These are phyloP conservation scores for Chiloscyllium punctatum DNA, from an alignment of 2,797 vertebrate species.

Conservation along the genomic window DNA sequence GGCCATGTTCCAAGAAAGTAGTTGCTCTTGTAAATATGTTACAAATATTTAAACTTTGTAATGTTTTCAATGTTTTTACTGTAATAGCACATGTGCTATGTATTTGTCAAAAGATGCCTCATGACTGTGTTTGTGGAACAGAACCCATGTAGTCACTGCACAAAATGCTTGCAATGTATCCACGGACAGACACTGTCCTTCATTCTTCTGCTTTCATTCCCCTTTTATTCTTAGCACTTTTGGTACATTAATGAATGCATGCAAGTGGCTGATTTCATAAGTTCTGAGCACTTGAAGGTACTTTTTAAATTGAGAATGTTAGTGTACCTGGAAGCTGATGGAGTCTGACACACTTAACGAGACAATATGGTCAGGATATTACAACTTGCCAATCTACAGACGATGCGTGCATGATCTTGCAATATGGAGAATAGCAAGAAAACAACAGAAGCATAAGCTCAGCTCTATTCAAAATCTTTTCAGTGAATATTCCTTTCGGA, in stretches of 20 bases:
- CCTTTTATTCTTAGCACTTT: background rate
- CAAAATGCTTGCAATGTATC: background rate
- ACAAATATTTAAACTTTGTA: conserved; percentile 28
- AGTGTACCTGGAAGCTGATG: background rate
- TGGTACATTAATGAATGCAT: background rate
- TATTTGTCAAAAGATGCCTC: conserved; percentile 33
- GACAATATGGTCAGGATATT: background rate
- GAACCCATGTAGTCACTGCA: background rate
- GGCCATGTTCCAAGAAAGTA: background rate
- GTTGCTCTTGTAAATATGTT: conserved; percentile 5
- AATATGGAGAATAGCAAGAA: background rate
- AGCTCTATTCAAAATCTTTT: background rate
- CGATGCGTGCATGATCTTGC: background rate
- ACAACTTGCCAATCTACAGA: background rate
- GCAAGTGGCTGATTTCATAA: background rate
- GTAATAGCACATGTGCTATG: conserved; percentile 7
- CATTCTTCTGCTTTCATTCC: background rate
- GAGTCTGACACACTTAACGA: background rate
- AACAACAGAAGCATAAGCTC: background rate
- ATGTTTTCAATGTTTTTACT: conserved; percentile 27
- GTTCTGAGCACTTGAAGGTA: background rate
- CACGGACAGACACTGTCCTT: background rate
- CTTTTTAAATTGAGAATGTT: background rate
- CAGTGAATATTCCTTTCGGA: background rate
- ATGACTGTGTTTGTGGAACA: background rate